These are phyloP conservation scores for Canis aureus DNA, from an alignment of 2,113 vertebrate species.

Conservation along the genomic window DNA sequence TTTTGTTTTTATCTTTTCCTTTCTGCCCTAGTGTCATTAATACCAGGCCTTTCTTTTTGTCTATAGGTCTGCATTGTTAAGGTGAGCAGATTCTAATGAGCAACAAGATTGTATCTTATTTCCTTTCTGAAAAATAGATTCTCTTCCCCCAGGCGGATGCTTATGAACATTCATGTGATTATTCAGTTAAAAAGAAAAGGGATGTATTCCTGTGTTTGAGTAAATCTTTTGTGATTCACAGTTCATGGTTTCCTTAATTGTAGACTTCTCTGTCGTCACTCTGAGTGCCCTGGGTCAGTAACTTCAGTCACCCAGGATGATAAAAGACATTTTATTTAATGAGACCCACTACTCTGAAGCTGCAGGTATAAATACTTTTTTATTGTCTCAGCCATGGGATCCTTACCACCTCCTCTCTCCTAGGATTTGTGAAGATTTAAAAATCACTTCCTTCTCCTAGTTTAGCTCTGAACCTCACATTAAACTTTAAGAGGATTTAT, in stretches of 20 bases:
- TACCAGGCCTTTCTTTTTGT: background rate
- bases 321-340: slow-evolving; percentile 68
- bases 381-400: slow-evolving; percentile 11
- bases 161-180: slow-evolving; percentile 57
- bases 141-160: background rate
- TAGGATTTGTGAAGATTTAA: slow-evolving; percentile 58
- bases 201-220: slow-evolving; percentile 48
- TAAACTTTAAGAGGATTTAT: slow-evolving; percentile 73
- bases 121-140: slow-evolving; percentile 61
- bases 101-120: slow-evolving; percentile 35
- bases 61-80: slow-evolving; percentile 3
- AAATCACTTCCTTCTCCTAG: slow-evolving; percentile 53
- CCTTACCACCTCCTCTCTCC: background rate
- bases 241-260: slow-evolving; percentile 67
- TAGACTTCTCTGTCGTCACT: slow-evolving; percentile 1
- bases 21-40: background rate
- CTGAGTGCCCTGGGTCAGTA: slow-evolving; percentile 56
- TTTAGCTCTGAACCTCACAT: slow-evolving; percentile 50
- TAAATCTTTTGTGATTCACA: slow-evolving; percentile 62
- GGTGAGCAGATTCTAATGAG: slow-evolving; percentile 46
- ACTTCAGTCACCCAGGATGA: slow-evolving; percentile 50
- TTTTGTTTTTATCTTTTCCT: background rate
- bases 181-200: slow-evolving; percentile 58
- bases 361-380: slow-evolving; percentile 57
- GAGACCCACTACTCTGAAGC: slow-evolving; percentile 45